Evolutionary conservation across 1,140 invertebrate genomes (phyloP), one percentile per base, ranked within the genome.

Genomic region (Oncopeltus fasciatus): DNA sequence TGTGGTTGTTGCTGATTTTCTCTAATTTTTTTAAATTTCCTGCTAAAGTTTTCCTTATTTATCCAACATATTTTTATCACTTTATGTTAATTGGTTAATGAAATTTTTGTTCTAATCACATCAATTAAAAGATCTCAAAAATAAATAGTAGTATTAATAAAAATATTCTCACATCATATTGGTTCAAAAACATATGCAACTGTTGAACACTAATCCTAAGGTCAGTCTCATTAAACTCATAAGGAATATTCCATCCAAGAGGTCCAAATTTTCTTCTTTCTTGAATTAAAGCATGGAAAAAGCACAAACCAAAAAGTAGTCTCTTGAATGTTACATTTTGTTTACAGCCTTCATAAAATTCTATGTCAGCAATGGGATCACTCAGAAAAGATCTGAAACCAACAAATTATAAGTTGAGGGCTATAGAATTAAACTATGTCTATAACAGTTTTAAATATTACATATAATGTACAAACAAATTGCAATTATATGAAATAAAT

Each of bases 201-300:
- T 97, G 93, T 59, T 88, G 81, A 44, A 92, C 83, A 67, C 84
- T 84, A 60, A 97, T 95, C 59, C 87, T 78, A 4, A 97, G 76
- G 76, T 97, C 94, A 0, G 92, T 94, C 71, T 96, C 92, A 71
- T 95, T 95, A 73, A 96, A 98, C 71, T 95, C 92, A 69, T 97
- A 98, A 0, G 86, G 83, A 56, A 89, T 93, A 71, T 97, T 98
- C 94, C 93, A 94, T 1, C 94, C 94, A 43, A 96, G 81, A 0
- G 94, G 85, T 0, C 93, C 93, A 71, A 95, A 98, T 71, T 92
- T 90, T 14, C 88, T 73, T 53, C 95, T 76, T 72, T 97, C 94
- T 73, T 92, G 91, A 11, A 96, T 81, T 2, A 92, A 78, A 0
- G 90, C 94, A 72, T 98, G 95, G 76, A 97, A 97, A 75, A 97